Base-by-base conservation (phyloP, 2,888 invertebrate species). In the Himalopsyche japonica region DNA sequence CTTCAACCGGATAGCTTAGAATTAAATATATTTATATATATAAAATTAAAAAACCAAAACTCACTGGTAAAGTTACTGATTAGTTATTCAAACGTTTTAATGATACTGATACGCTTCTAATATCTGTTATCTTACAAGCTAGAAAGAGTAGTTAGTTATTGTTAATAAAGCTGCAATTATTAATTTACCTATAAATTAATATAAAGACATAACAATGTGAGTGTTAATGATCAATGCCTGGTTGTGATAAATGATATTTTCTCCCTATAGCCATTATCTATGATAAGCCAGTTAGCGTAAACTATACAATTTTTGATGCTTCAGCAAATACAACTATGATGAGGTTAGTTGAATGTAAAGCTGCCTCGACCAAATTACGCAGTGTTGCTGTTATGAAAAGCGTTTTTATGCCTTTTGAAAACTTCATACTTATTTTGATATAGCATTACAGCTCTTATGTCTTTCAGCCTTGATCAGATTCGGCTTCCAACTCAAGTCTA, bases 371-470 rank as follows among this genome's bases (percentile, higher is more conserved):
- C 2, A 30, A 70, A 70, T 70, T 34, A 64, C 57, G 80, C 37
- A 7, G 64, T 37, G 20, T 37, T 70, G 64, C 30, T 80, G 64
- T 32, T 70, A 30, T 30, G 8, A 27, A 27, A 70, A 80, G 37
- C 37, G 64, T 24, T 80, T 27, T 70, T 24, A 37, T 81, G 37
- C 37, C 64, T 81, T 15, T 64, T 64, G 64, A 81, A 79, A 76
- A 82, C 70, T 91, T 92, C 91, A 92, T 92, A 92, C 92, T 87
- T 86, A 87, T 91, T 92, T 92, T 90, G 92, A 91, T 89, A 92
- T 92, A 91, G 92, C 92, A 92, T 92, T 92, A 92, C 92, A 92
- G 91, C 92, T 92, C 90, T 92, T 92, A 92, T 92, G 92, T 89
- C 92, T 92, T 90, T 92, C 92, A 91, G 92, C 91, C 91, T 92